Evolutionary conservation across 2,113 vertebrate genomes (phyloP).

Genomic region (Agapornis roseicollis): DNA sequence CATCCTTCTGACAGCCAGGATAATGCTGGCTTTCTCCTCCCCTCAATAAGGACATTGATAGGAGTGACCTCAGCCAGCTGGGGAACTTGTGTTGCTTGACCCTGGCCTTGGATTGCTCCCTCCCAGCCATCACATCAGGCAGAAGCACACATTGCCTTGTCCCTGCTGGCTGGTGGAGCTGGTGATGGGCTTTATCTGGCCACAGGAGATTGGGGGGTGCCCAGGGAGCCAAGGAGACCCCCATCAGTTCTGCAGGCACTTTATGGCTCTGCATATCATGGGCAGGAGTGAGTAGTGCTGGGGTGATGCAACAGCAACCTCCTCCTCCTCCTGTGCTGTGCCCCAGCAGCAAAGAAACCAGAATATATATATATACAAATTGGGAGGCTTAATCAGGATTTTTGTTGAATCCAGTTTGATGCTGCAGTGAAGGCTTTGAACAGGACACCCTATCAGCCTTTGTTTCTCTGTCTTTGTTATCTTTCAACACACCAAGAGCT

Average conservation of each 20-base stretch:
- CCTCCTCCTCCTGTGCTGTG: background rate
- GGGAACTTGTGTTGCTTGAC: background rate
- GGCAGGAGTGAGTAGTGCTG: background rate
- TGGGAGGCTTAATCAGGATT: background rate
- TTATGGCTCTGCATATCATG: fast-evolving
- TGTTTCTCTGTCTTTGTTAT: background rate
- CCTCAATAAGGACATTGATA: background rate
- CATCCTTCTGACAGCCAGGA: fast-evolving
- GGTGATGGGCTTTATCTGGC: background rate
- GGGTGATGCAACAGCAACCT: background rate
- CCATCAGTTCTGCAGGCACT: fast-evolving
- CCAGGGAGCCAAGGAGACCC: background rate
- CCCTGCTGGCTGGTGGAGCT: fast-evolving
- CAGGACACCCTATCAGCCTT: background rate
- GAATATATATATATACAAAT: background rate
- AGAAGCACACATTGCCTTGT: background rate
- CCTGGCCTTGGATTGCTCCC: background rate
- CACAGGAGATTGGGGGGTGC: fast-evolving
- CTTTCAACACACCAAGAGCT: background rate
- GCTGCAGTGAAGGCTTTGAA: background rate
- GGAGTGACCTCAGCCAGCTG: fast-evolving
- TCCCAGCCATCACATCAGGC: background rate
- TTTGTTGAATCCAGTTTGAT: background rate
- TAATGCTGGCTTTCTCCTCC: constrained; percentile 14
- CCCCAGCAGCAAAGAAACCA: background rate